Base-by-base conservation (phyloP, 2,113 vertebrate genomes). In the zebrafish (Danio rerio) region DNA sequence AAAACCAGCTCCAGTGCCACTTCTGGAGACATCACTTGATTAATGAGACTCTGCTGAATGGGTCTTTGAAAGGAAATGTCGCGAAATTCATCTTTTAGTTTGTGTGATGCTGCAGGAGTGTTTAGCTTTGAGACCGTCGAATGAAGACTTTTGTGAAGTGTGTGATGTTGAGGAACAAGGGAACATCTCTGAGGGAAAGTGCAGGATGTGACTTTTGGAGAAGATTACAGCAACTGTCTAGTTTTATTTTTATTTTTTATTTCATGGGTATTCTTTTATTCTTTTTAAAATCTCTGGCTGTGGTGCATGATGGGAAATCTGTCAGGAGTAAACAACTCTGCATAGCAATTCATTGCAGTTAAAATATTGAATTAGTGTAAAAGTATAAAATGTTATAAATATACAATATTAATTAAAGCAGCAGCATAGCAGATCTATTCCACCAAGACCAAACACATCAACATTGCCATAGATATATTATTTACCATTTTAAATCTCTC, bases 31-130 rank as follows among this genome's bases (percentile, higher is more conserved):
- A 31, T 63, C 65, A 58, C 77, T 58, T 86, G 85, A 86, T 86
- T 86, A 86, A 86, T 82, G 85, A 83, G 77, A 47, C 16, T 59
- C 15, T 3, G 55, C 9, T 86, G 81, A 86, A 86, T 83, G 72
- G 65, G 40, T 70, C 69, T 83, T 71, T 83, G 81, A 80, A 81
- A 70, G 16, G 16, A 55, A 56, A 52, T 12, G 43, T 50, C 61
- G 66, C 49, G 53, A 83, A 43, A 9, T 80, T 80, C 76, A 80
- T 62, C 63, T 50, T 20, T 18, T 52, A 12, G 40, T 31, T 69
- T 73, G 21, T 83, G 68, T 80, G 76, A 81, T 83, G 71, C 42
- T 53, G 6, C 69, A 11, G 53, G 77, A 62, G 52, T 52, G 31
- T 74, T 75, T 82, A 68, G 63, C 65, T 55, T 62, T 42, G 11